phyloP scores from a whole-genome alignment of 2,113 vertebrate genomes.

The Anser brachyrhynchus region DNA sequence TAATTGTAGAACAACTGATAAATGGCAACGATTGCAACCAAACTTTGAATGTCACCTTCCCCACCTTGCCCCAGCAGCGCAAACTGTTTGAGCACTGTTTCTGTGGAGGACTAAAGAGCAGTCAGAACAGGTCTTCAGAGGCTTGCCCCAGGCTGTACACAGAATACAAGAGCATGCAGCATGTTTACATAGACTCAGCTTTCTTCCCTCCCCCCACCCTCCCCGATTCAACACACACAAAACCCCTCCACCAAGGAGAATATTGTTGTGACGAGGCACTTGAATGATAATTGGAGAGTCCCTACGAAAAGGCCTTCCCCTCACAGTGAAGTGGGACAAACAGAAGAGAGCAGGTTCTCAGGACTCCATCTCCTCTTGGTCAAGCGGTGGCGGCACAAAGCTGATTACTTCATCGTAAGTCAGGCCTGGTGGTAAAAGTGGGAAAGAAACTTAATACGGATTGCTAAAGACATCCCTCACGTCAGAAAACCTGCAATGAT shows the following conservation, averaged over 20 bases:
- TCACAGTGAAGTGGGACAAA: slow-evolving; percentile 76
- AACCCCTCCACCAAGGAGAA: slow-evolving; percentile 78
- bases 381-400: slow-evolving; percentile 89
- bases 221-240: slow-evolving; percentile 43
- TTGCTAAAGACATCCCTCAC: neutral
- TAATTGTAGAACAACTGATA: slow-evolving; percentile 55
- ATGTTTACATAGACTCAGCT: slow-evolving; percentile 60
- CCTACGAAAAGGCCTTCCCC: slow-evolving; percentile 77
- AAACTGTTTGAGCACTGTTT: neutral
- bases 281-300: slow-evolving; percentile 83
- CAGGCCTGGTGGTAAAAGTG: slow-evolving; percentile 78
- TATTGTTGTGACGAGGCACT: slow-evolving; percentile 91
- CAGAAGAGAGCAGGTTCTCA: slow-evolving; percentile 77
- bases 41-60: neutral
- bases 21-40: slow-evolving; percentile 60
- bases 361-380: slow-evolving; percentile 96
- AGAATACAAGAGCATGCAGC: slow-evolving; percentile 72
- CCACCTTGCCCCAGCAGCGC: slow-evolving; percentile 29
- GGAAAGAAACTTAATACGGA: neutral
- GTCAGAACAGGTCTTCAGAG: slow-evolving; percentile 28
- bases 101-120: slow-evolving; percentile 29
- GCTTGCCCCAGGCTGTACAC: slow-evolving; percentile 56
- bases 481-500: neutral
- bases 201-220: slow-evolving; percentile 37
- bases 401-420: slow-evolving; percentile 94